Percentiles rank a stretch among this genome's conserved stretches.
phyloP scores from a whole-genome alignment of 2,797 vertebrate species.

The Crax fasciolata region DNA sequence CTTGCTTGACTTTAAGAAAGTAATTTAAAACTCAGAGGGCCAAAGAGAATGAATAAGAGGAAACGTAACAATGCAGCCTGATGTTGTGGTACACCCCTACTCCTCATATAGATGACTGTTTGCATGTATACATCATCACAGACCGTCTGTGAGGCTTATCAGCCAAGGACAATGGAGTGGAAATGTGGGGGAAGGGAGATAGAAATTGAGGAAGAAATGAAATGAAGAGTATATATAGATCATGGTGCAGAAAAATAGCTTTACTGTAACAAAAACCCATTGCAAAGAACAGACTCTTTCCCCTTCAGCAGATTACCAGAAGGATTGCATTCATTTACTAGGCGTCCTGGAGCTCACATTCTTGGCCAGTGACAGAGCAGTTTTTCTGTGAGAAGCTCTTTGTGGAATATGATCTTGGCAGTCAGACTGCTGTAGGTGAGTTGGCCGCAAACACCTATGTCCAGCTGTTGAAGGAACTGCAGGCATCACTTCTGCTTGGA shows the following conservation, averaged over 20 bases:
- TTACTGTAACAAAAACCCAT: neutral
- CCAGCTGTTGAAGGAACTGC: neutral
- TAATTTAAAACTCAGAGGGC: neutral
- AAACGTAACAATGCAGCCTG: neutral
- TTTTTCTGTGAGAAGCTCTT: neutral
- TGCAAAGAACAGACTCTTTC: neutral
- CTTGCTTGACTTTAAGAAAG: neutral
- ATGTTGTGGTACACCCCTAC: neutral
- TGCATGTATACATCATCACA: neutral
- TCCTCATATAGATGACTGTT: neutral
- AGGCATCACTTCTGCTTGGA: neutral
- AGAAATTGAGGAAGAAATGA: neutral
- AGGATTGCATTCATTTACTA: neutral
- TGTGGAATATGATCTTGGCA: neutral
- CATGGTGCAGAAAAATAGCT: neutral
- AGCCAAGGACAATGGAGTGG: neutral
- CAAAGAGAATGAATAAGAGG: neutral
- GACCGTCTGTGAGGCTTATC: neutral
- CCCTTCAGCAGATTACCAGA: neutral
- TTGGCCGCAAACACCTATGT: neutral
- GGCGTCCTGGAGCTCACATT: neutral
- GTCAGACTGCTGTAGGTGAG: accelerated
- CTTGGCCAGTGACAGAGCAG: neutral
- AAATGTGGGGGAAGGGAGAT: neutral
- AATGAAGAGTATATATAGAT: neutral